Conservation (phyloP, 2,113 vertebrate species). For the Indicator maculatus region DNA sequence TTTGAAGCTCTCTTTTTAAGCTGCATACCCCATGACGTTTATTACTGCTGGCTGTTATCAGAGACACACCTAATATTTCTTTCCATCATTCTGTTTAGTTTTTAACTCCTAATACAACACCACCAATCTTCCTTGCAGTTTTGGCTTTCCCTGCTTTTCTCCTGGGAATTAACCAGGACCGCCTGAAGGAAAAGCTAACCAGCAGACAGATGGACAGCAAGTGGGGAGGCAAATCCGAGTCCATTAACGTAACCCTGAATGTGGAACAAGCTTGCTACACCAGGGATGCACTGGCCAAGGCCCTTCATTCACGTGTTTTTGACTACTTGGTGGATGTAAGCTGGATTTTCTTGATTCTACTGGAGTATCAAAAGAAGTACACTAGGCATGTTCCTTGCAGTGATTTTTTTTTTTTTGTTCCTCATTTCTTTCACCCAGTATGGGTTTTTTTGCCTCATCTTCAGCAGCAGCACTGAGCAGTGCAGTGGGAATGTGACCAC, state of each 20-base stretch:
- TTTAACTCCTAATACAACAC: not conserved
- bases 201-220: conserved; percentile 98
- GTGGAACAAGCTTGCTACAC: conserved; percentile 98
- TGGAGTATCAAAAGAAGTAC: not conserved
- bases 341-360: not conserved
- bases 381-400: not conserved
- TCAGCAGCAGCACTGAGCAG: not conserved
- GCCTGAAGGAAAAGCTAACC: conserved; percentile 94
- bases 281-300: conserved; percentile 94
- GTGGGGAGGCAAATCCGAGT: conserved; percentile 93
- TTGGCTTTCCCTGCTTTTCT: conserved; percentile 96
- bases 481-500: not conserved
- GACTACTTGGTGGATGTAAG: conserved; percentile 95
- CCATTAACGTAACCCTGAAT: conserved; percentile 93
- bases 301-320: conserved; percentile 91
- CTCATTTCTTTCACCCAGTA: not conserved
- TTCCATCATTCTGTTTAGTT: not conserved
- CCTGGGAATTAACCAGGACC: conserved; percentile 91
- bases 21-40: not conserved
- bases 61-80: not conserved
- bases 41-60: not conserved
- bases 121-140: conserved; percentile 75
- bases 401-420: not conserved
- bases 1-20: not conserved
- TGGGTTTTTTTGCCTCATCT: not conserved